Evolutionary conservation across 1,140 invertebrate genomes (phyloP), one percentile per base, ranked within the genome.

Genomic region (Penaeus indicus): DNA sequence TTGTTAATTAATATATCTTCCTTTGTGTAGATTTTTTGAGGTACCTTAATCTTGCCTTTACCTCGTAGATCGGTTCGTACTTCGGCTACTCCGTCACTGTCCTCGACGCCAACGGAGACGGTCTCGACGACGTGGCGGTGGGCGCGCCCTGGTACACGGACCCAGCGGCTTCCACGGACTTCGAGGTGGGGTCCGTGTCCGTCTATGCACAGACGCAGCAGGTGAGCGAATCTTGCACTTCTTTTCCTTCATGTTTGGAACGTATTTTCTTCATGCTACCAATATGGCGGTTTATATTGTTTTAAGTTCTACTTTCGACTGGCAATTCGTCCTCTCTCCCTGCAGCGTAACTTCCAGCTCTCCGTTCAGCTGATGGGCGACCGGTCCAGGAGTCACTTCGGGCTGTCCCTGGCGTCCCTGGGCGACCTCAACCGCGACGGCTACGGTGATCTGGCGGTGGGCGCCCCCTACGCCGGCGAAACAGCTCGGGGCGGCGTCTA

Each of bases 121-220:
- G 95, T 72, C 94, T 95, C 67, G 96, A 99, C 93, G 99, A 99
- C 93, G 93, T 99, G 61, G 95, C 99, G 69, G 95, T 99, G 69
- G 98, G 98, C 27, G 97, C 98, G 22, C 99, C 99, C 0, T 96
- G 99, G 94, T 98, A 96, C 93, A 98, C 97, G 0, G 95, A 96
- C 62, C 64, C 63, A 11, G 62, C 38, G 5, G 27, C 63, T 38
- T 25, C 86, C 8, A 27, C 11, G 5, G 86, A 69, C 80, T 84
- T 27, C 60, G 75, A 83, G 19, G 47, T 77, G 21, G 82, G 86
- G 1, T 7, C 11, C 3, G 80, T 86, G 27, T 27, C 80, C 3
- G 38, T 86, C 60, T 90, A 62, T 72, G 54, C 83, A 2, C 89
- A 90, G 84, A 90, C 85, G 38, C 64, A 67, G 18, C 89, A 90